phyloP scores from a whole-genome alignment of 2,113 vertebrate species.

The Paedocypris sp. region DNA sequence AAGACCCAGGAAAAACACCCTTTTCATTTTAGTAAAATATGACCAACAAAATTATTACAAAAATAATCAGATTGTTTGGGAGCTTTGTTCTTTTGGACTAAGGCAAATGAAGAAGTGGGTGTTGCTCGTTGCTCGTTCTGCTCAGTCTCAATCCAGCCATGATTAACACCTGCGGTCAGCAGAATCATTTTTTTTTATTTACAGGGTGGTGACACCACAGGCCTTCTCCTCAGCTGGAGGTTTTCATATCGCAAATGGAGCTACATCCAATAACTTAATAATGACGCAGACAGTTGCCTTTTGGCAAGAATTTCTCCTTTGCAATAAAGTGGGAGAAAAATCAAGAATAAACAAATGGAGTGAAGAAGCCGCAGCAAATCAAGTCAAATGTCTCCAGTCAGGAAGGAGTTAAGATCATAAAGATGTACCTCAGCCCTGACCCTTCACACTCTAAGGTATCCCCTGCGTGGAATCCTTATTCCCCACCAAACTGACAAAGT shows the following conservation, averaged over 20 bases:
- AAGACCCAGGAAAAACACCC: too few species aligned
- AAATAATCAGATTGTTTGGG: too few species aligned
- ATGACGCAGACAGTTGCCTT: neutral
- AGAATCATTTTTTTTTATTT: slow-evolving; percentile 12
- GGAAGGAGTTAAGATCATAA: slow-evolving; percentile 68
- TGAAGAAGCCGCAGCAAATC: neutral
- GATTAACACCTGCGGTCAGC: slow-evolving; percentile 18
- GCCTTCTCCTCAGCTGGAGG: neutral
- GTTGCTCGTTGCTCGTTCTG: neutral
- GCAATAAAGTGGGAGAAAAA: neutral
- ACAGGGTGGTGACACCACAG: neutral
- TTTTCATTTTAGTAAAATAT: too few species aligned
- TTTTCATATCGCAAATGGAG: slow-evolving; percentile 14
- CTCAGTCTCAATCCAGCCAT: neutral
- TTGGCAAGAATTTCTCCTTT: neutral
- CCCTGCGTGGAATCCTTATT: slow-evolving; percentile 93
- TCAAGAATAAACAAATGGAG: neutral
- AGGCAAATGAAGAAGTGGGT: neutral
- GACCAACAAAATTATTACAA: too few species aligned
- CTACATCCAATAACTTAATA: slow-evolving; percentile 25
- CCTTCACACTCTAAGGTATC: slow-evolving; percentile 65
- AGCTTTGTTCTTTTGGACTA: neutral
- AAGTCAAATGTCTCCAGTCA: slow-evolving; percentile 34
- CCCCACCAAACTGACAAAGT: slow-evolving; percentile 99
- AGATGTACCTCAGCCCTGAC: slow-evolving; percentile 64